phyloP scores from a whole-genome alignment of 1,140 invertebrate species.

The Hyles vespertilio region DNA sequence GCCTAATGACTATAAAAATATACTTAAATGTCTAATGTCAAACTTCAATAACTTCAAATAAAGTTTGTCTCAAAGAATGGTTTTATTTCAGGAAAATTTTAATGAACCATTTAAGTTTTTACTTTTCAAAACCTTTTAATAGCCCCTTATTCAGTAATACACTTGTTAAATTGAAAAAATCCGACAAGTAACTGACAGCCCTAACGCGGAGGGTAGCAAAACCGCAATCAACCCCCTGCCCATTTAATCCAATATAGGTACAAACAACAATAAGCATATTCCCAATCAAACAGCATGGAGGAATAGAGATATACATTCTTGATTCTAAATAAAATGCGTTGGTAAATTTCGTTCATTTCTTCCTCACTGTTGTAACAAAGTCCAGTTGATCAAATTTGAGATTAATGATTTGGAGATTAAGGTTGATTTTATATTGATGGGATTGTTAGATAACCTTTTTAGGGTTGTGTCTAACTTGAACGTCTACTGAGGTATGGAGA shows the following conservation, averaged over 20 bases:
- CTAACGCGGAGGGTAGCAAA: no score
- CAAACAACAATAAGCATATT: slow-evolving; percentile 58
- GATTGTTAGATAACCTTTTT: slow-evolving; percentile 2
- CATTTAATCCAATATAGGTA: slow-evolving; percentile 37
- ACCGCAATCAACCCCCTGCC: slow-evolving; percentile 42
- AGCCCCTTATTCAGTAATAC: no score
- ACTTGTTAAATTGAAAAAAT: no score
- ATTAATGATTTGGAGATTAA: slow-evolving; percentile 5
- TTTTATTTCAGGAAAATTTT: no score
- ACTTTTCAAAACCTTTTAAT: no score
- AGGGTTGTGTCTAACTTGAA: slow-evolving; percentile 32
- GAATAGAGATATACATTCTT: slow-evolving; percentile 48
- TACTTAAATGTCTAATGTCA: no score
- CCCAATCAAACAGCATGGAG: slow-evolving; percentile 55
- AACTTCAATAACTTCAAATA: no score
- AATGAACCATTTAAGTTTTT: no score
- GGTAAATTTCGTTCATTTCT: slow-evolving; percentile 35
- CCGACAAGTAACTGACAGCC: no score
- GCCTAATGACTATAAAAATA: no score
- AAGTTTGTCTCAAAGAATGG: no score
- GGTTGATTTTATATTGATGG: slow-evolving; percentile 19
- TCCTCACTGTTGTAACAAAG: neutral
- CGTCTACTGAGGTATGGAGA: slow-evolving; percentile 47
- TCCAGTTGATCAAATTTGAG: slow-evolving; percentile 2
- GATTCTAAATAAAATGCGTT: slow-evolving; percentile 66